These are phyloP conservation scores for Mayetiola destructor DNA, from an alignment of 2,888 invertebrate genomes.

Conservation along the genomic window DNA sequence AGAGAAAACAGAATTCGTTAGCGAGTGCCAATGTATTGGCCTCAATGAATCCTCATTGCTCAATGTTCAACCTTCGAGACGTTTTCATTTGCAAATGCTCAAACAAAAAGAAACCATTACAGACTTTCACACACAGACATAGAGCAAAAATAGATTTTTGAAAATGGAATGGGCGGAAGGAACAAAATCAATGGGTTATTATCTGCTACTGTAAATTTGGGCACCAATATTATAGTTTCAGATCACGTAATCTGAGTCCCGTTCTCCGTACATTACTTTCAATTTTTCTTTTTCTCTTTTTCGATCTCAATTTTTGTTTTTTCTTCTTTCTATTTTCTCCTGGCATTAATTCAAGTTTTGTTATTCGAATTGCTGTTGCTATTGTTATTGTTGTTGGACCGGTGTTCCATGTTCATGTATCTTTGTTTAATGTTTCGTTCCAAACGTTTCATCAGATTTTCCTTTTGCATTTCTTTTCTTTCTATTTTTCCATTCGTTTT, in stretches of 20 bases:
- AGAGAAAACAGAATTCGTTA: slow-evolving; percentile 6
- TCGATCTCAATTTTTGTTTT: not conserved
- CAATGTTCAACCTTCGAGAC: too few relatives aligned
- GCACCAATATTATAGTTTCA: slow-evolving; percentile 14
- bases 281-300: not conserved
- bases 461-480: not conserved
- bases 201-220: slow-evolving; percentile 10
- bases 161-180: too few relatives aligned
- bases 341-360: not conserved
- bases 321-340: not conserved
- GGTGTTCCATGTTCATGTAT: too few relatives aligned
- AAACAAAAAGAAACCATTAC: too few relatives aligned
- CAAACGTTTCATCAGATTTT: too few relatives aligned
- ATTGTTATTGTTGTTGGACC: too few relatives aligned
- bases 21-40: slow-evolving; percentile 1
- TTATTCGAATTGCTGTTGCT: not conserved
- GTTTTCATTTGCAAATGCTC: too few relatives aligned
- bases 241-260: slow-evolving; percentile 16
- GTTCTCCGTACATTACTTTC: slow-evolving; percentile 12
- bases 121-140: too few relatives aligned
- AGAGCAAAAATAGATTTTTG: not conserved
- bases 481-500: not conserved
- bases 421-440: too few relatives aligned
- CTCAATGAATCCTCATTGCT: too few relatives aligned
- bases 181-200: slow-evolving; percentile 10